Evolutionary conservation across 2,888 invertebrate species (phyloP), one percentile per base, ranked within the genome.

Genomic region (Ochropacha duplaris): DNA sequence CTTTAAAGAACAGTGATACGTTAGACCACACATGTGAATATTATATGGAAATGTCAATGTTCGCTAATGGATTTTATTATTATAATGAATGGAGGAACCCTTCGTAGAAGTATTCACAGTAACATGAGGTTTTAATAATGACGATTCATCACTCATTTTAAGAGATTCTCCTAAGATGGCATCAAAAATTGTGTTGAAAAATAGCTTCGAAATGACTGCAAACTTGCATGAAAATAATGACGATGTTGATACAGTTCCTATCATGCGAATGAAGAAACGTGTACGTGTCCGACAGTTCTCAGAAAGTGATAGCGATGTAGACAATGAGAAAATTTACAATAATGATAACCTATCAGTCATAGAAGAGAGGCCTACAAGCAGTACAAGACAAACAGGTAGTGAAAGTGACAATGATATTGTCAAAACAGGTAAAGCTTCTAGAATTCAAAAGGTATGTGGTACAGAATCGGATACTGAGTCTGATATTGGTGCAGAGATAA

Each of bases 301-400:
- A 19, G 84, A 87, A 31, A 86, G 86, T 61, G 86, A 84, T 24
- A 84, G 74, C 66, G 88, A 86, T 14, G 66, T 54, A n/a, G 78
- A 81, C 16, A 69, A 69, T 54, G 68, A 69, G 56, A 66, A 57
- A 59, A 51, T 49, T 39, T n/a, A 44, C 52, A 26, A 22, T 36
- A 54, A 57, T 49, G 58, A 55, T 26, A 61, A 56, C 26, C 9
- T 24, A 11, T 11, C 11, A 4, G 5, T 12, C 22, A 19, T 28
- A 11, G n/a, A 22, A 22, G 31, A 6, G 16, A 52, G 4, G 22
- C 39, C 14, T 55, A 34, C 26, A 22, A 1, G 50, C 31, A 14
- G 24, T 49, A 28, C 1, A 54, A 31, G 54, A 22, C 54, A 4
- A 34, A 55, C 5, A 50, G 62, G 61, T 16, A 60, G 14, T 19